A percentile compares a stretch with the other conserved stretches of the same genome.
Evolutionary conservation across 2,888 invertebrate species (phyloP).

Genomic region (Ceratothoa steindachneri): DNA sequence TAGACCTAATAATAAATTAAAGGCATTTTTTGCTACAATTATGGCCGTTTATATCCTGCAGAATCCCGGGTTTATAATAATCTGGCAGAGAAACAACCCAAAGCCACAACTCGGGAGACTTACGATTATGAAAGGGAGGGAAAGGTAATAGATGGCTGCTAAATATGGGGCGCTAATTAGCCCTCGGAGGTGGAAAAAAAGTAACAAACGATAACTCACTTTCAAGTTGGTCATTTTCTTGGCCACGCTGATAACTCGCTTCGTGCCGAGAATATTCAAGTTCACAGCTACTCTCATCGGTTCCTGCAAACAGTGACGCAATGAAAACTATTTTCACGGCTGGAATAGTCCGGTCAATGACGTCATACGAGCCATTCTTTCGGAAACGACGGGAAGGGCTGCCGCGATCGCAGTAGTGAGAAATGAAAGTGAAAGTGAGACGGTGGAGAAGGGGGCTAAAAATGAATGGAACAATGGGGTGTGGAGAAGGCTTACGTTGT

Average conservation of each 20-base stretch:
- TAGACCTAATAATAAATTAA: no score
- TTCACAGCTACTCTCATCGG: slow-evolving; percentile 66
- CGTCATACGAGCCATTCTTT: background rate
- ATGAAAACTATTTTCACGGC: background rate
- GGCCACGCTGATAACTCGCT: slow-evolving; percentile 39
- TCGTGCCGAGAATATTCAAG: slow-evolving; percentile 47
- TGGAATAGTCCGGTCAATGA: background rate
- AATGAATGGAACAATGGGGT: background rate
- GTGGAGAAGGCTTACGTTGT: background rate
- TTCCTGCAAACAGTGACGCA: slow-evolving; percentile 61
- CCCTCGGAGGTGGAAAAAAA: no score
- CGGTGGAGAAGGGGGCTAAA: background rate
- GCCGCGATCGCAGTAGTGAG: background rate
- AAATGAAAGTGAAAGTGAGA: slow-evolving; percentile 2
- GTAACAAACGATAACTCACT: no score
- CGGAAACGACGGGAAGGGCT: no score
- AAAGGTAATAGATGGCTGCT: no score
- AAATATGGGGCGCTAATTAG: no score
- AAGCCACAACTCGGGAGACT: no score
- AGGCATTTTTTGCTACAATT: no score
- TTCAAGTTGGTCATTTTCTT: slow-evolving; percentile 69
- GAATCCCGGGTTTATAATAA: no score
- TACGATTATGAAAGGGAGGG: no score
- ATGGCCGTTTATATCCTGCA: no score
- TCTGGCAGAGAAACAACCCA: no score